Evolutionary conservation across 2,113 vertebrate genomes (phyloP).

Genomic region (Cranoglanis bouderius): DNA sequence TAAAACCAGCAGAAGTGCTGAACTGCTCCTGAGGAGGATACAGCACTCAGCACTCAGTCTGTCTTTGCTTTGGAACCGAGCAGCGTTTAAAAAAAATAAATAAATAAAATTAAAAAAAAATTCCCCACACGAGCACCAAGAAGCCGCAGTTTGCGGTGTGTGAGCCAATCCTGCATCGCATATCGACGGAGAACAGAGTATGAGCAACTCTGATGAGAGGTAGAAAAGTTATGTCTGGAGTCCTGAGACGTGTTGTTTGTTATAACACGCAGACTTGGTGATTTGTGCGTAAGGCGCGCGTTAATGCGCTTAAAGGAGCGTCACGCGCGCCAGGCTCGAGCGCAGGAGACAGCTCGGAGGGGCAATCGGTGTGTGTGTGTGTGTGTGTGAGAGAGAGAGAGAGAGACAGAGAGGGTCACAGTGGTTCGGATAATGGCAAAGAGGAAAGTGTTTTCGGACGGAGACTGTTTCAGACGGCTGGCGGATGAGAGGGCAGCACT

Average conservation of each 20-base stretch:
- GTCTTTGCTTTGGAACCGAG: neutral
- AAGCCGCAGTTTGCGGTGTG: neutral
- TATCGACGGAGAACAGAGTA: neutral
- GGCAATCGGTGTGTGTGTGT: neutral
- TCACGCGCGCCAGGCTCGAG: conserved; percentile 11
- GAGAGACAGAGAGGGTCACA: neutral
- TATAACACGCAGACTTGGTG: neutral
- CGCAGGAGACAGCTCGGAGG: neutral
- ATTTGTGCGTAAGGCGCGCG: conserved; percentile 25
- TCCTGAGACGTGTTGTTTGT: neutral
- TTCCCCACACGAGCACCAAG: neutral
- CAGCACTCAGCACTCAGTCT: neutral
- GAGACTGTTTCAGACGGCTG: neutral
- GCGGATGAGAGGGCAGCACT: neutral
- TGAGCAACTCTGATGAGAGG: too few relatives aligned
- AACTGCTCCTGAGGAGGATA: neutral
- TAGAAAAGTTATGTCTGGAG: neutral
- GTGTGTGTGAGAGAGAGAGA: neutral
- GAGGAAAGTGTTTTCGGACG: neutral
- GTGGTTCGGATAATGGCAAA: neutral
- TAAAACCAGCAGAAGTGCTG: neutral
- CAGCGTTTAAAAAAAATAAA: too few relatives aligned
- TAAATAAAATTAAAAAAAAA: too few relatives aligned
- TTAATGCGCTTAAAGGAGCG: conserved; percentile 30
- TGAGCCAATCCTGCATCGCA: neutral